Base-by-base conservation (phyloP, 1,140 invertebrate genomes). In the Vollenhovia emeryi region DNA sequence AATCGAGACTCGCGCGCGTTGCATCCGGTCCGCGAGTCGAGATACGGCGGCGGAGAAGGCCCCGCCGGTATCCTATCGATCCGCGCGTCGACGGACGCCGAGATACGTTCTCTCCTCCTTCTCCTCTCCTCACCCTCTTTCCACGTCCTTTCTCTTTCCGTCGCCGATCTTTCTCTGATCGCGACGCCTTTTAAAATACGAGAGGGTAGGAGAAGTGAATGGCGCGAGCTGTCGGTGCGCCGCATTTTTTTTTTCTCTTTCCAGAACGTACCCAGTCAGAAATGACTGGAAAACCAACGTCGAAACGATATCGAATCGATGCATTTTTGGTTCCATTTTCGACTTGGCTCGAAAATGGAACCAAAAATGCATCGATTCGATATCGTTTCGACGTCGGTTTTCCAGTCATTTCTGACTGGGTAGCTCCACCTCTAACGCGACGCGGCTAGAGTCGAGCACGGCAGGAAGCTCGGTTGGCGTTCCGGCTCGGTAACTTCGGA, bases 1-100 rank as follows among this genome's bases (percentile, higher is more conserved):
- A 76, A 60, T 60, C 24, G 27, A 76, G 43, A 76, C 21, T 27
- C 74, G 40, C 40, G 36, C 74, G 40, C 40, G 36, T 45, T n/a
- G 24, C n/a, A 76, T 76, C 57, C 74, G 74, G 40, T 76, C 57
- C 59, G 43, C 43, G 24, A 57, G 15, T 1, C 24, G 24, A 52
- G 52, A 40, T 33, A n/a, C 9, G 50, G 30, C 15, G 33, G 36
- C 9, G 50, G 30, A 7, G 33, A 24, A 75, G 36, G 1, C 40
- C 36, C 52, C 15, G 73, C 24, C 73, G 73, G 36, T 59, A 40
- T 21, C n/a, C 48, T 52, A 50, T 33, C 27, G 5, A 71, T n/a
- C n/a, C n/a, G n/a, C 18, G 9, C 6, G 1, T 33, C 8, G 30
- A 74, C n/a, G 36, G 4, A 36, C 30, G 15, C 8, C 27, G 11